Conservation (phyloP, 2,113 vertebrate species). For the Turdus rufiventris region DNA sequence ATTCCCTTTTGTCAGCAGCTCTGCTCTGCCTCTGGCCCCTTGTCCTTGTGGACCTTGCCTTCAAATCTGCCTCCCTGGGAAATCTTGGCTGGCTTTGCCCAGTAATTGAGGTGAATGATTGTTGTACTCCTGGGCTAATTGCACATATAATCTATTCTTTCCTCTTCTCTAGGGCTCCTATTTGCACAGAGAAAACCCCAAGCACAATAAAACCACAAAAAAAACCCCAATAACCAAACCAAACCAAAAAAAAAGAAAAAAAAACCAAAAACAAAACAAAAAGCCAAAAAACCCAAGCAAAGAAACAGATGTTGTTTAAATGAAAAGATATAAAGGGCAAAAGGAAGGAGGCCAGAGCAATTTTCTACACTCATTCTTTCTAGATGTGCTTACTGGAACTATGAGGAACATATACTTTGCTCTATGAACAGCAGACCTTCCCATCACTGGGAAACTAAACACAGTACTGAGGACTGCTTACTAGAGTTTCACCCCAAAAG, state of each 20-base stretch:
- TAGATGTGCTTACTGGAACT: background rate
- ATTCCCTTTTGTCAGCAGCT: background rate
- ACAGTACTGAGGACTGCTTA: background rate
- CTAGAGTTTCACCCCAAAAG: background rate
- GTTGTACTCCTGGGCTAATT: background rate
- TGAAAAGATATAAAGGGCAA: background rate
- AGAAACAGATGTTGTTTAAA: background rate
- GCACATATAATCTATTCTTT: background rate
- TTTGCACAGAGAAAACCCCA: background rate
- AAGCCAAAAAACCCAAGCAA: background rate
- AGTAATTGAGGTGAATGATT: background rate
- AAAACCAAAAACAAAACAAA: background rate
- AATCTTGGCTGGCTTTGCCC: background rate
- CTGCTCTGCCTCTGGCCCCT: background rate
- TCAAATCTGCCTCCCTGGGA: background rate
- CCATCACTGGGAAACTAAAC: background rate
- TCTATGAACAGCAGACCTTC: background rate
- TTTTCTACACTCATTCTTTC: background rate
- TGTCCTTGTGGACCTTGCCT: background rate
- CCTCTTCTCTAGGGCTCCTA: background rate
- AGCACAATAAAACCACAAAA: background rate
- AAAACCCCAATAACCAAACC: background rate
- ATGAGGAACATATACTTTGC: background rate
- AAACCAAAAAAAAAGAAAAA: too few species aligned
- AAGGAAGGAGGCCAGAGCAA: background rate